Evolutionary conservation across 2,797 vertebrate species (phyloP), one percentile per base, ranked within the genome.

Genomic region (Gadopsis bispinosus): DNA sequence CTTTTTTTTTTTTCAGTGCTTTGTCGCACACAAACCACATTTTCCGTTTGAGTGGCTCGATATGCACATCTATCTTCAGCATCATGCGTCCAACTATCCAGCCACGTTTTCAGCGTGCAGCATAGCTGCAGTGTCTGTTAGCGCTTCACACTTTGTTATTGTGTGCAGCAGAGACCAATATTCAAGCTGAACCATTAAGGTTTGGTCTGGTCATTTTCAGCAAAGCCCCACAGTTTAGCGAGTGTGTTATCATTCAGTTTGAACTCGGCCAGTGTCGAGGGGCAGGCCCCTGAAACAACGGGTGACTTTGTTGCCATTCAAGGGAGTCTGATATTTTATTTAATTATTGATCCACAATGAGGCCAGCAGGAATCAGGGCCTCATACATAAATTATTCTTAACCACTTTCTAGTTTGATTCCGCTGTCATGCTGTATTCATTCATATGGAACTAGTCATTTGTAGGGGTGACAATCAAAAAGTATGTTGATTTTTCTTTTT

Each of bases 11-110:
- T 73, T 78, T 53, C 26, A 37, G 72, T 55, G 81, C 81, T 85
- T 88, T 90, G 79, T 82, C 84, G 82, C 87, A 83, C 85, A 84
- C 83, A 85, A 86, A 86, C 72, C 75, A 66, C 62, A 90, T 92
- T 90, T 91, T 90, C 88, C 86, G 75, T 87, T 47, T 59, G 75
- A 89, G 76, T 58, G 75, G 72, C 68, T 83, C 67, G 4, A 69
- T 59, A 39, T 83, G 64, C 76, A 62, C 62, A 73, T 78, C 54
- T 47, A 16, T 84, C 84, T 78, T 58, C 56, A 29, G 71, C 63
- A 54, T 71, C 55, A 37, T 75, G 70, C 72, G 48, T 72, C 41
- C 67, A 45, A n/a, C 35, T 39, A 68, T 45, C 39, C 17, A n/a
- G 47, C 69, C 43, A 60, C 26, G 58, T 68, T 53, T 53, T 66